Conservation (phyloP, 2,888 invertebrate species). For the Mayetiola destructor region DNA sequence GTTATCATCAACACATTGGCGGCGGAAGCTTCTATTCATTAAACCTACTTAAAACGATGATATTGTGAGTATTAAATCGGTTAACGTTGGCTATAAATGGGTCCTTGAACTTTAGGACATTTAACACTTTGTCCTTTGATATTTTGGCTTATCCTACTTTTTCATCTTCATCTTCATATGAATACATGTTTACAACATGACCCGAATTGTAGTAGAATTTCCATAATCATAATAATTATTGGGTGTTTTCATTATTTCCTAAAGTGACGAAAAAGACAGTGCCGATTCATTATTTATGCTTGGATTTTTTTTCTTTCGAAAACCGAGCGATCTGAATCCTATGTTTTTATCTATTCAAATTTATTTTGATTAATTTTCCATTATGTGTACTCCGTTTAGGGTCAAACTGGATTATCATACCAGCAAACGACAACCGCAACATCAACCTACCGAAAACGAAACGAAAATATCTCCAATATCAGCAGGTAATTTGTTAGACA, state of each 20-base stretch:
- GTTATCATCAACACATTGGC: not conserved
- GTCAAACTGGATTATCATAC: slow-evolving; percentile 9
- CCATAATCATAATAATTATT: too few relatives aligned
- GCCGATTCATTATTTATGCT: too few relatives aligned
- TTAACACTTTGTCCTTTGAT: not conserved
- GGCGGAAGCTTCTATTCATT: too few relatives aligned
- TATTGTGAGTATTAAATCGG: not conserved
- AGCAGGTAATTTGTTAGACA: slow-evolving; percentile 13
- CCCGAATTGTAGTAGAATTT: too few relatives aligned
- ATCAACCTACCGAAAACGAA: not conserved
- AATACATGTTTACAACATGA: too few relatives aligned
- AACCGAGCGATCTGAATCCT: too few relatives aligned
- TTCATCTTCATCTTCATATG: too few relatives aligned
- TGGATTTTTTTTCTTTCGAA: too few relatives aligned
- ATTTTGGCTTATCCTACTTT: too few relatives aligned
- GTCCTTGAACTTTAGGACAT: not conserved
- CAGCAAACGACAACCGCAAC: slow-evolving; percentile 1
- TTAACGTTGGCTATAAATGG: slow-evolving; percentile 4
- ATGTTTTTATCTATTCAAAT: not conserved
- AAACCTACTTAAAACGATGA: too few relatives aligned
- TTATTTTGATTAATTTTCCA: not conserved
- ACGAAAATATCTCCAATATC: slow-evolving; percentile 2
- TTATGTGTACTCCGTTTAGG: not conserved
- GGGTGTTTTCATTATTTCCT: too few relatives aligned
- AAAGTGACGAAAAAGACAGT: too few relatives aligned